Evolutionary conservation across 2,888 invertebrate species (phyloP).

Genomic region (Sinohyriopsis cumingii): DNA sequence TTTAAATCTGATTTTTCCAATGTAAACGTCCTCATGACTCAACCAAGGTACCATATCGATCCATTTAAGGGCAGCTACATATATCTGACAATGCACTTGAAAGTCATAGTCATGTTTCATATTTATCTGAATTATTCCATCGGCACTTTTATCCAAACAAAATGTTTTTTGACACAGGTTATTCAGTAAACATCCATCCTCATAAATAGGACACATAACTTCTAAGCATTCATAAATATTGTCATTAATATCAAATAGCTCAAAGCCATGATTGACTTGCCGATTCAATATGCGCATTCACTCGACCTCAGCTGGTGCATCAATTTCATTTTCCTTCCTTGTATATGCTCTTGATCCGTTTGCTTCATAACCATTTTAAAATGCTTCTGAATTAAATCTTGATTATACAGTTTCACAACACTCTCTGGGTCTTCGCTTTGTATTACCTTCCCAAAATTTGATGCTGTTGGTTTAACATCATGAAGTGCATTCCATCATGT

Average conservation of each 20-base stretch:
- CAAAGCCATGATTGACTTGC: constrained; percentile 1
- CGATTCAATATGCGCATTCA: constrained; percentile 1
- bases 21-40: constrained; percentile 2
- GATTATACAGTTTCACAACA: neutral
- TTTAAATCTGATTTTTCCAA: constrained; percentile 8
- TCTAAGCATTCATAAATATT: constrained; percentile 8
- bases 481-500: constrained; percentile 3
- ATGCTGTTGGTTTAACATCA: neutral
- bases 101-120: constrained; percentile 10
- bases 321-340: neutral
- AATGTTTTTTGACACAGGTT: constrained; percentile 6
- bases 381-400: constrained; percentile 1
- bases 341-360: constrained; percentile 2
- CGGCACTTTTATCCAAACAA: constrained; percentile 4
- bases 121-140: constrained; percentile 3
- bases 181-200: neutral
- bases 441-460: constrained; percentile 1
- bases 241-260: constrained; percentile 6
- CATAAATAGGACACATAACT: constrained; percentile 8
- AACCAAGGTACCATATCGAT: constrained; percentile 16
- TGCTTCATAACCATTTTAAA: neutral
- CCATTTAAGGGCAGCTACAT: constrained; percentile 11
- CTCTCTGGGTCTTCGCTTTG: neutral
- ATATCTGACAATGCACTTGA: constrained; percentile 18
- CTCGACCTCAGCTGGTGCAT: neutral